Conservation (phyloP, 2,113 vertebrate species). For the Nettapus auritus region DNA sequence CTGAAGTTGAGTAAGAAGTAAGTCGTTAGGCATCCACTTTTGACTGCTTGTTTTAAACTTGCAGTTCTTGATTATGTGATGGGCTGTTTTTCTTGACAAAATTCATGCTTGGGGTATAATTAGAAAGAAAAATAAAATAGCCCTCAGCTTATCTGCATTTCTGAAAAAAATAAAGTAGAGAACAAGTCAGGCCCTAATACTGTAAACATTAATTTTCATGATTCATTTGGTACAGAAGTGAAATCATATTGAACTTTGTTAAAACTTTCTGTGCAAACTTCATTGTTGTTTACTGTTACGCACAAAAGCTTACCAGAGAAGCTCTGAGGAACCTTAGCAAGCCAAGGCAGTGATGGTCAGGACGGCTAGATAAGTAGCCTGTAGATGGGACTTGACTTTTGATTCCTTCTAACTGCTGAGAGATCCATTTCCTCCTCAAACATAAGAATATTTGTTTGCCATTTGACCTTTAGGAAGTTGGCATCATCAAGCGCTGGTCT, state of each 20-base stretch:
- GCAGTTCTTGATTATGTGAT: accelerated
- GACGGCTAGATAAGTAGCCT: background rate
- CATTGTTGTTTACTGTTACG: accelerated
- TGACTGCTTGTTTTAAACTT: background rate
- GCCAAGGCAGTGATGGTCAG: background rate
- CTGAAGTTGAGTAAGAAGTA: background rate
- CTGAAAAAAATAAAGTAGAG: background rate
- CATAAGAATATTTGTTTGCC: background rate
- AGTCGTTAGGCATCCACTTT: background rate
- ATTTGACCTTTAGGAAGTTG: background rate
- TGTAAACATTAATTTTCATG: background rate
- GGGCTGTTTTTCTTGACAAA: background rate
- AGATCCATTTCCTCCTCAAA: background rate
- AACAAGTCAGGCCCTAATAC: background rate
- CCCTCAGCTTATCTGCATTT: background rate
- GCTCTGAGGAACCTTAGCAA: background rate
- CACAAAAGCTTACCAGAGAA: background rate
- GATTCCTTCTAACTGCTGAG: background rate
- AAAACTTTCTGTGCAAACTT: background rate
- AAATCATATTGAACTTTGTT: background rate
- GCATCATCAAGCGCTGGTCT: background rate
- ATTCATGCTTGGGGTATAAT: background rate
- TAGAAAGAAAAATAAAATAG: background rate
- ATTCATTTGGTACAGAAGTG: background rate
- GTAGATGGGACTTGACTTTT: background rate